Evolutionary conservation across 2,888 invertebrate genomes (phyloP).

Genomic region (Lamellibrachia satsuma): DNA sequence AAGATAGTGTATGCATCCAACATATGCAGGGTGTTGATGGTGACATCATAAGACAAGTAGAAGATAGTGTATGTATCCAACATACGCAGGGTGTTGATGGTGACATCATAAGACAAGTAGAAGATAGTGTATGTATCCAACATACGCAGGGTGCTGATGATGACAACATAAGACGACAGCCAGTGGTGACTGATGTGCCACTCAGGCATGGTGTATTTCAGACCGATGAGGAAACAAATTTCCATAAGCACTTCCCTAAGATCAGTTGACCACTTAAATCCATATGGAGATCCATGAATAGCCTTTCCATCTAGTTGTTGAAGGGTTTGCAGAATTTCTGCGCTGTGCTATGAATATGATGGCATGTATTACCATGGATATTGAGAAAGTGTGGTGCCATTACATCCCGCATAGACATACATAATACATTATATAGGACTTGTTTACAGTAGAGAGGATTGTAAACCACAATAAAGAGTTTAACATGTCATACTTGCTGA

Average conservation of each 20-base stretch:
- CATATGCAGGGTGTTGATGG: too few species aligned
- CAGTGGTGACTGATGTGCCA: slow-evolving; percentile 41
- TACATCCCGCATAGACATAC: slow-evolving; percentile 28
- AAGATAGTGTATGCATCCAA: too few species aligned
- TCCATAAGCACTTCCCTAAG: slow-evolving; percentile 35
- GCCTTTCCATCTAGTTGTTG: slow-evolving; percentile 36
- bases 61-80: too few species aligned
- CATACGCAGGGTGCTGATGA: slow-evolving; percentile 37
- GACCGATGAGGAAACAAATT: slow-evolving; percentile 37
- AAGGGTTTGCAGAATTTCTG: slow-evolving; percentile 45
- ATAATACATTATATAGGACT: too few species aligned
- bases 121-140: slow-evolving; percentile 39
- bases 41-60: too few species aligned
- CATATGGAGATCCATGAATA: slow-evolving; percentile 41
- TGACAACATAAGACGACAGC: slow-evolving; percentile 41
- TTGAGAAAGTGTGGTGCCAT: slow-evolving; percentile 45
- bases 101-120: slow-evolving; percentile 20
- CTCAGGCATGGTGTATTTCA: slow-evolving; percentile 41
- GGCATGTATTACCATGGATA: slow-evolving; percentile 48
- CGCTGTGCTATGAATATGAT: slow-evolving; percentile 47
- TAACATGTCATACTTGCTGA: too few species aligned
- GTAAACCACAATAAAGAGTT: neutral
- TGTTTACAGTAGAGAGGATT: neutral
- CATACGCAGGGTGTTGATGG: neutral
- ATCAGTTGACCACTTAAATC: slow-evolving; percentile 39